Evolutionary conservation across 2,888 invertebrate species (phyloP).

Genomic region (Nasonia oneida): DNA sequence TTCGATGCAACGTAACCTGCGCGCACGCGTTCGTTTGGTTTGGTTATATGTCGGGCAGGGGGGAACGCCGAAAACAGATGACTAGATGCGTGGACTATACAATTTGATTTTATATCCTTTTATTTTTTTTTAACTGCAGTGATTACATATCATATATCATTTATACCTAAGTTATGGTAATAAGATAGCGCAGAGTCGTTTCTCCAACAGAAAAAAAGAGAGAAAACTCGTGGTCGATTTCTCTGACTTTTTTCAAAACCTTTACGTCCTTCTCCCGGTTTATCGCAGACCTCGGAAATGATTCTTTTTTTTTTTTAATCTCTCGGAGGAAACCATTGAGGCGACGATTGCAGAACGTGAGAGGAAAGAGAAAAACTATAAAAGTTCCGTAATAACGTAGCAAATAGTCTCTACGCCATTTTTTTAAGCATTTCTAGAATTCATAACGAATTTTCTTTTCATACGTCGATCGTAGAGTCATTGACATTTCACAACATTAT

Average conservation of each 20-base stretch:
- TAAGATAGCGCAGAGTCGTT: conserved; percentile 49
- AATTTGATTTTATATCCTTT: conserved; percentile 51
- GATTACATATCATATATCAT: conserved; percentile 57
- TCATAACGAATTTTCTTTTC: conserved; percentile 18
- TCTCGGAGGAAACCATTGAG: neutral
- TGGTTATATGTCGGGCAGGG: neutral
- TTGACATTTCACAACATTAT: conserved; percentile 34
- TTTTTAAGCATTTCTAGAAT: conserved; percentile 34
- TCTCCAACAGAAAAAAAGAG: conserved; percentile 26
- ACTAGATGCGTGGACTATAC: conserved; percentile 1
- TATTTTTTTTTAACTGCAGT: conserved; percentile 55
- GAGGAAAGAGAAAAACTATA: conserved; percentile 21
- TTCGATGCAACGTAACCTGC: conserved; percentile 1
- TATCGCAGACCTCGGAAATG: neutral
- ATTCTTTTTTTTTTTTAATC: neutral
- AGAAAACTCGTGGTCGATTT: conserved; percentile 10
- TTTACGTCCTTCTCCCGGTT: neutral
- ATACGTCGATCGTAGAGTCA: neutral
- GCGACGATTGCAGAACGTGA: neutral
- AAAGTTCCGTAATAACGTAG: neutral
- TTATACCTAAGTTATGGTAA: conserved; percentile 54
- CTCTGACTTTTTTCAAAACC: neutral
- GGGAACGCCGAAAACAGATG: neutral
- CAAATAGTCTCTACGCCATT: conserved; percentile 39
- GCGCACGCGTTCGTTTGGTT: neutral